Evolutionary conservation across 2,888 invertebrate species (phyloP), one percentile per base, ranked within the genome.

Genomic region (Hirtodrosophila confusa): DNA sequence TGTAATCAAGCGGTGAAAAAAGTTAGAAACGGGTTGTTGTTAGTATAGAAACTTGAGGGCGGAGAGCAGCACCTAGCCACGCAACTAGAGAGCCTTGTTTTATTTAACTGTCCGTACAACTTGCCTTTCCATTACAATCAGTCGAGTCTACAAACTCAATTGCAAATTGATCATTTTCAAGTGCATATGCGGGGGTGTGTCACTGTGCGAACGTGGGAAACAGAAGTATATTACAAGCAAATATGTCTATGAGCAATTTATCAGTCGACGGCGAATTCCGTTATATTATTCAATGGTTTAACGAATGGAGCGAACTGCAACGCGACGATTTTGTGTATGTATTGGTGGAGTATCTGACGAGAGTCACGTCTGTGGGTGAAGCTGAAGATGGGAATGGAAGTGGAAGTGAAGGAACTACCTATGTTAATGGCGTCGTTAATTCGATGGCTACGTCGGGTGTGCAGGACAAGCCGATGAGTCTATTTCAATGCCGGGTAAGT

Each of bases 241-340:
- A 58, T 27, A 94, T 94, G 93, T 93, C 94, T 33, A 92, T 92
- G 62, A 92, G 92, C 69, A 93, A 93, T 55, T 90, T 94, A 82
- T 93, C 94, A 3, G 91, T 94, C 35, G 95, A 95, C 88, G 95
- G 95, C 3, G 97, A 97, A 91, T 93, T 97, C 83, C 93, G 96
- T 56, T 97, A 97, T 90, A 92, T 97, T 75, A 93, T 95, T 60
- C 95, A 96, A 89, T 97, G 97, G 97, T 97, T 97, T 88, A 94
- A 94, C 86, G 97, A 97, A 91, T 97, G 96, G 94, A 97, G 97
- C 89, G 97, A 97, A 89, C 93, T 97, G 90, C 97, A 97, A 90
- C 93, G 96, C 58, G 95, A 95, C 64, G 97, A 97, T 90, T 97
- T 97, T 90, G 90, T 97, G 66, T 95, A 95, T 0, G 93, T 97